Percentiles rank a stretch among this genome's conserved stretches.
Conservation (phyloP, 2,888 invertebrate genomes). For the Microplitis deprimator region DNA sequence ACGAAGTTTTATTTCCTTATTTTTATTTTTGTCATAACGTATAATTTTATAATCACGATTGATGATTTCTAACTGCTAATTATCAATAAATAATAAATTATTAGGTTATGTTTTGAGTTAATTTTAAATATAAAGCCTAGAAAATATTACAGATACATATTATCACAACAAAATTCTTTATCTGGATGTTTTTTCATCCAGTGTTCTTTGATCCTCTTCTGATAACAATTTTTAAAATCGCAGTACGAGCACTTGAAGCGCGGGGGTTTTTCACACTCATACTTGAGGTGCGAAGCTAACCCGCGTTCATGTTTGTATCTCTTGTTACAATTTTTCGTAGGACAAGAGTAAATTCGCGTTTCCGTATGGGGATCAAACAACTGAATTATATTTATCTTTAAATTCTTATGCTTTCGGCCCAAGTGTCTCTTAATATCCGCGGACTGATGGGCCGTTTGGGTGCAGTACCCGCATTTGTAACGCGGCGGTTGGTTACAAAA, state of each 20-base stretch:
- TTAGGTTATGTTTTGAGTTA: no score
- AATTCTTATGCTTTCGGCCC: background rate
- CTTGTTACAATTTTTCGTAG: slow-evolving; percentile 55
- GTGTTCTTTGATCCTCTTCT: background rate
- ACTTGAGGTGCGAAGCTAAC: slow-evolving; percentile 70
- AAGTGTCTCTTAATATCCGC: background rate
- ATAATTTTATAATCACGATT: no score
- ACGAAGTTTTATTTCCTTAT: no score
- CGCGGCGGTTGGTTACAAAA: background rate
- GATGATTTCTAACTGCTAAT: no score
- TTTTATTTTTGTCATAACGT: no score
- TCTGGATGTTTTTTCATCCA: background rate
- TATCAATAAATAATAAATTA: no score
- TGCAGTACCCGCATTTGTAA: background rate
- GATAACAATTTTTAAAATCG: slow-evolving; percentile 19
- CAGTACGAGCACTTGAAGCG: slow-evolving; percentile 62
- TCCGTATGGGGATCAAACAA: slow-evolving; percentile 14
- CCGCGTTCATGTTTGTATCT: slow-evolving; percentile 56
- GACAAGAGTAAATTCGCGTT: slow-evolving; percentile 57
- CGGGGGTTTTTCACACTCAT: slow-evolving; percentile 74
- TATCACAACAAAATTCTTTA: background rate
- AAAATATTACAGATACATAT: background rate
- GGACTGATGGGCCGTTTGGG: background rate
- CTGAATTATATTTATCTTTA: background rate
- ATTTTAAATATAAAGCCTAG: background rate